Base-by-base conservation (phyloP, 2,113 vertebrate species). In the Notothenia rossii region DNA sequence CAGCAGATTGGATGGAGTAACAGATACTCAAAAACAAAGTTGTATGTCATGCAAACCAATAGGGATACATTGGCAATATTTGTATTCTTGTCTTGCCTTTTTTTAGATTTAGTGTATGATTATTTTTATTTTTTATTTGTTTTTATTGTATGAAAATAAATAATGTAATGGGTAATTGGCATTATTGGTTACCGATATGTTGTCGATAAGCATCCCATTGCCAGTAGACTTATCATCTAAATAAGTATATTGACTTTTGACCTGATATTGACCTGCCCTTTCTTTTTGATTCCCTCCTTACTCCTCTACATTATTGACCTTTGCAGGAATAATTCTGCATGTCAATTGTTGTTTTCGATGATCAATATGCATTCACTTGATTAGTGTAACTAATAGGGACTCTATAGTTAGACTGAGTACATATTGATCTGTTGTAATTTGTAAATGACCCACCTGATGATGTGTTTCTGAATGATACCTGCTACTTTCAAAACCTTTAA, bases 331-430 rank as follows among this genome's bases (percentile, higher is more conserved):
- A 14, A 55, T 45, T 50, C 22, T 15, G 8, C 46, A 60, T 20
- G 49, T 75, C 60, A 56, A 49, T 53, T 58, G 56, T 48, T 81
- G 54, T 61, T 65, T 45, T 59, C 1, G 3, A 13, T 7, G 54
- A 79, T 87, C 79, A 43, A 87, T 89, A 77, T 3, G 0, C 33
- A 64, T 77, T 86, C 61, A 60, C 68, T 77, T 82, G 60, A 87
- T 84, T 74, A 60, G 63, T 50, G 51, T 79, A 72, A 87, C 86
- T 87, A 76, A 87, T 68, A 69, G 36, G 60, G 59, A 43, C 73
- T 68, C 43, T 49, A 10, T 49, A 10, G 62, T 15, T n/a, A 65
- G 62, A 33, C 63, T 25, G 17, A 59, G 62, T 36, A 17, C 15
- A 11, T 72, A 86, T 77, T 66, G 74, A 86, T 82, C 72, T 3